Percentiles rank a stretch among this genome's conserved stretches.
Evolutionary conservation across 2,113 vertebrate species (phyloP).

Genomic region (Corythoichthys intestinalis): DNA sequence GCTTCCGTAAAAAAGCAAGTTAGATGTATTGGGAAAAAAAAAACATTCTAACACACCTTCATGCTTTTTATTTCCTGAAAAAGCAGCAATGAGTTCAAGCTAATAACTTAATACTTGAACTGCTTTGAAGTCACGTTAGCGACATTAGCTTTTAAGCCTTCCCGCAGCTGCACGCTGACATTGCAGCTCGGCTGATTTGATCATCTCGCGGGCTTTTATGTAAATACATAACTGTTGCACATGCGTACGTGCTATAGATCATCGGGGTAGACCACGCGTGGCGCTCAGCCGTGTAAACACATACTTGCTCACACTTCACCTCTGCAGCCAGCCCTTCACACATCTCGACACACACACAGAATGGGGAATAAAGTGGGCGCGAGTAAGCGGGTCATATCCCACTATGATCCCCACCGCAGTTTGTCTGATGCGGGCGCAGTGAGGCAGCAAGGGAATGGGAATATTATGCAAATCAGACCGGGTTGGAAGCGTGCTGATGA

Average conservation of each 20-base stretch:
- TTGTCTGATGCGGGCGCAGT: slow-evolving; percentile 10
- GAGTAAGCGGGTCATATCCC: slow-evolving; percentile 7
- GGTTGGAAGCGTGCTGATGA: slow-evolving; percentile 5
- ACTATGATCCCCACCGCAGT: slow-evolving; percentile 3
- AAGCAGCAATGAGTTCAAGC: not conserved
- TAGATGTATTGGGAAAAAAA: not conserved
- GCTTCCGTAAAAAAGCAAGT: no score
- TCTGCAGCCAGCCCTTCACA: not conserved
- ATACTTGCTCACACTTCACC: not conserved
- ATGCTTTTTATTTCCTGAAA: not conserved
- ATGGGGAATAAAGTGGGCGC: not conserved
- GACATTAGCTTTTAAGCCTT: not conserved
- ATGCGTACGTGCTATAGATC: not conserved
- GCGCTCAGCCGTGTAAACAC: not conserved
- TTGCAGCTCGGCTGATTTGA: not conserved
- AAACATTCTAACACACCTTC: not conserved
- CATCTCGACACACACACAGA: slow-evolving; percentile 1
- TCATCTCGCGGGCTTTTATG: not conserved
- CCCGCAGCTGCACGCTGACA: not conserved
- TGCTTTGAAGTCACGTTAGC: slow-evolving; percentile 3
- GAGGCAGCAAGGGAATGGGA: slow-evolving; percentile 13
- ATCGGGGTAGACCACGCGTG: not conserved
- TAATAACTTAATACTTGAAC: not conserved
- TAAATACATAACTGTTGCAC: not conserved
- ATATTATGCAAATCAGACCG: slow-evolving; percentile 10